Evolutionary conservation across 2,888 invertebrate genomes (phyloP), one percentile per base, ranked within the genome.

Genomic region (Vannuccia rotundouncinata): DNA sequence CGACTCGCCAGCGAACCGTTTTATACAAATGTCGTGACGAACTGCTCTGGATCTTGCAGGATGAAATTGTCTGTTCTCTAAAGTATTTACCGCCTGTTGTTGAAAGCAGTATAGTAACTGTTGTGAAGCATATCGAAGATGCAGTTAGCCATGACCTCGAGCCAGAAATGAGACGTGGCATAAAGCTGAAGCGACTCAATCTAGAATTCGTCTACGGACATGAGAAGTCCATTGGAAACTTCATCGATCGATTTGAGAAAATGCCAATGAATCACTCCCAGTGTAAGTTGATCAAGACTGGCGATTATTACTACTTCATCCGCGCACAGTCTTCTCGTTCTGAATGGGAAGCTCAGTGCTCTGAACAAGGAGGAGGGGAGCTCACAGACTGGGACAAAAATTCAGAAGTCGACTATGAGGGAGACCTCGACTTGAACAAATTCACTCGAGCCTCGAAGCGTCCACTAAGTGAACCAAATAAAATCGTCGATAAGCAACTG

Each of bases 271-370:
- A 29, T 30, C 17, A 77, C 22, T 30, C 30, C 27, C 77, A 77
- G 31, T 77, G 45, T 31, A 66, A 77, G n/a, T 77, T 77, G 45
- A 31, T 31, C 22, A 77, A 77, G 45, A 77, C 45, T 45, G 77
- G 77, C 1, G 27, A 30, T 31, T 30, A 30, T 25, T 77, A 83
- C 79, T 82, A 82, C 45, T 79, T 78, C 13, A 59, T 78, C 25
- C 59, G 59, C 17, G 45, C 45, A 17, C 45, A 5, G 5, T 45
- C 45, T 17, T 45, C 45, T 17, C 45, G 45, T 10, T 45, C 45
- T 5, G 45, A 45, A 10, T 45, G 45, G 45, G 45, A 45, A 17
- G 17, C 45, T 17, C 45, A 45, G 45, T 45, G 45, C 1, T 78
- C 78, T 1, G 75, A 22, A 1, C 22, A 59, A 22, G 78, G 30